Conservation (phyloP, 2,888 invertebrate genomes). For the Parasteatoda lunata region DNA sequence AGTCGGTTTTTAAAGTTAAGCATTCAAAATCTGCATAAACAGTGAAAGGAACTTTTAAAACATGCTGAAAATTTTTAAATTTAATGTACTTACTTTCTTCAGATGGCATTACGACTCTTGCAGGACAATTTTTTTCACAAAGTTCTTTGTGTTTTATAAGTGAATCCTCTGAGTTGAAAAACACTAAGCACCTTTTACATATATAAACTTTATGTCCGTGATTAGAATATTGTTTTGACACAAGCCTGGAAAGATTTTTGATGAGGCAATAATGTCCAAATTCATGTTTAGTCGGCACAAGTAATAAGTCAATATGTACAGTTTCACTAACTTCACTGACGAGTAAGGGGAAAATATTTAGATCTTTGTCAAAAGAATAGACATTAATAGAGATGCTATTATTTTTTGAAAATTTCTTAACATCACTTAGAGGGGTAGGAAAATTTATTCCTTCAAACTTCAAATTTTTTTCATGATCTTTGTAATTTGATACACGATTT, state of each 20-base stretch:
- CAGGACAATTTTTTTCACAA: too few species aligned
- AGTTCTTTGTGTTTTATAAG: too few species aligned
- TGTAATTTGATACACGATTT: too few species aligned
- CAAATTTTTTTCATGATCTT: too few species aligned
- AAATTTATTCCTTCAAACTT: too few species aligned
- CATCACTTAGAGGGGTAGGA: background rate
- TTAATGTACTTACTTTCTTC: too few species aligned
- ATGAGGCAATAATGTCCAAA: background rate
- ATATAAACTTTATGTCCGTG: too few species aligned
- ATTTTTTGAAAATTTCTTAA: background rate
- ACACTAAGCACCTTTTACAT: too few species aligned
- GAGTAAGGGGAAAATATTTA: background rate
- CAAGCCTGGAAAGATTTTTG: background rate
- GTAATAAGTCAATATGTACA: background rate
- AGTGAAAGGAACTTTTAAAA: background rate
- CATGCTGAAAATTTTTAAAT: background rate
- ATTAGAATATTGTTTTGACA: background rate
- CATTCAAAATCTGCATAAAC: conserved; percentile 18
- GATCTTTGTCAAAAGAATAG: background rate
- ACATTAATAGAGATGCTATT: conserved; percentile 10
- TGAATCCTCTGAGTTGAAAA: too few species aligned
- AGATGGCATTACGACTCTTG: too few species aligned
- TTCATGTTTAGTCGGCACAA: background rate
- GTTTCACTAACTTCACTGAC: background rate
- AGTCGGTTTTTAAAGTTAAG: background rate